Conservation (phyloP, 1,140 invertebrate species). For the Caenorhabditis remanei region DNA sequence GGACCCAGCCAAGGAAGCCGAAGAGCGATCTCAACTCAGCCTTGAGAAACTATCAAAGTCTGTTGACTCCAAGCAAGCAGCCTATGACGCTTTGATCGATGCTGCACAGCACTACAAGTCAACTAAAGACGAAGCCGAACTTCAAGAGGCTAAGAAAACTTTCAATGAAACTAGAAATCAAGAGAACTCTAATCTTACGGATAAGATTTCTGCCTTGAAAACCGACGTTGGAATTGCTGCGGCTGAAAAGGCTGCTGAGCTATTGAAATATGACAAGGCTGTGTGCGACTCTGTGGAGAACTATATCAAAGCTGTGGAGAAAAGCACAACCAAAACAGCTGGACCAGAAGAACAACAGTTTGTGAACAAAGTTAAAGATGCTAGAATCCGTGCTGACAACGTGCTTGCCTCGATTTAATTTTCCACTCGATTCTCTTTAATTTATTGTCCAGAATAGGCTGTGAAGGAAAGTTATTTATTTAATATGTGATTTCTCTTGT, state of each 20-base stretch:
- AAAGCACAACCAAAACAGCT: conserved; percentile 30
- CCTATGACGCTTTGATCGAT: background rate
- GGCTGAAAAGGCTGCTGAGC: conserved; percentile 36
- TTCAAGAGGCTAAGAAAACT: conserved; percentile 37
- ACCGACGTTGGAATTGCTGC: background rate
- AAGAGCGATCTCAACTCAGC: conserved; percentile 15
- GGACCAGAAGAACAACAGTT: conserved; percentile 50
- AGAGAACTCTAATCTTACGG: background rate
- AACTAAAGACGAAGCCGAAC: conserved; percentile 23
- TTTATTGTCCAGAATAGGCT: conserved; percentile 39
- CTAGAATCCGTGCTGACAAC: conserved; percentile 29
- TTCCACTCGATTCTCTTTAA: background rate
- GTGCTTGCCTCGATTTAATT: conserved; percentile 23
- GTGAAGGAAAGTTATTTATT: conserved; percentile 27
- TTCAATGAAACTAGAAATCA: conserved; percentile 9
- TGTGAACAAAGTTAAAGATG: conserved; percentile 30
- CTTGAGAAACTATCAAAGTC: background rate
- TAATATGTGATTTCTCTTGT: conserved; percentile 50
- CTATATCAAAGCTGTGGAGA: conserved; percentile 32
- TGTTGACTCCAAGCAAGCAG: conserved; percentile 32
- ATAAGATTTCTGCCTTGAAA: background rate
- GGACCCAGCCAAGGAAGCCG: conserved; percentile 30
- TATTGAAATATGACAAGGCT: conserved; percentile 55
- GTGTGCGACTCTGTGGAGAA: conserved; percentile 49
- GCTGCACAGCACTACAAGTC: conserved; percentile 21